Evolutionary conservation across 2,888 invertebrate genomes (phyloP), one percentile per base, ranked within the genome.

Genomic region (Linnaemya tessellans): DNA sequence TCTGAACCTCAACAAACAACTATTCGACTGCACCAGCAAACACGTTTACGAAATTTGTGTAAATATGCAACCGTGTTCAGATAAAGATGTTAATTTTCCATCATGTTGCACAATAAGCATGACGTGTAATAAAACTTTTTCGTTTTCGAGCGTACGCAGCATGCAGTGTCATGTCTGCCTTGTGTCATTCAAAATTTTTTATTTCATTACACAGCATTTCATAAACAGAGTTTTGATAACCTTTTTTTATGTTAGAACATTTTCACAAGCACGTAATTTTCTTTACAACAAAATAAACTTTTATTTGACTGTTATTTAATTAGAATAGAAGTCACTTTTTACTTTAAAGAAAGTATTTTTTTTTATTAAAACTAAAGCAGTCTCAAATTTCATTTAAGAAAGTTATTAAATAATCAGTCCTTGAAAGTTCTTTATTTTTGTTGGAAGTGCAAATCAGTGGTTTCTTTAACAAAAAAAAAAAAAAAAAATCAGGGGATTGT

Each of bases 101-200:
- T 71, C 71, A 67, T 78, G 77, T 67, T 83, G 51, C 65, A 78
- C 82, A 67, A 43, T 60, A 51, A 58, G 78, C 77, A 73, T 78
- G 82, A 78, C 77, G 60, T 71, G 49, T 78, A 58, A 82, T 65
- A 67, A 82, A 82, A 73, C 49, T 82, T 73, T 60, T 15, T 18
- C 18, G 25, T 58, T 67, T 35, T 9, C 43, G 43, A 58, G 15
- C 30, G 11, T 65, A 43, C 30, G 11, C 75, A 43, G 10, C 41
- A 41, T 74, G 46, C 62, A 5, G 54, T 74, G 73, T 51, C 62
- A 62, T 38, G 73, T 62, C 38, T 62, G 49, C 35, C 22, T n/a
- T 15, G 13, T 62, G 73, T 38, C 62, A 74, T 22, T 62, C 20
- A 49, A 30, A 30, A 62, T 4, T 49, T 20, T 38, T 62, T 22